phyloP scores from a whole-genome alignment of 1,140 invertebrate species.

The Ostrea edulis region DNA sequence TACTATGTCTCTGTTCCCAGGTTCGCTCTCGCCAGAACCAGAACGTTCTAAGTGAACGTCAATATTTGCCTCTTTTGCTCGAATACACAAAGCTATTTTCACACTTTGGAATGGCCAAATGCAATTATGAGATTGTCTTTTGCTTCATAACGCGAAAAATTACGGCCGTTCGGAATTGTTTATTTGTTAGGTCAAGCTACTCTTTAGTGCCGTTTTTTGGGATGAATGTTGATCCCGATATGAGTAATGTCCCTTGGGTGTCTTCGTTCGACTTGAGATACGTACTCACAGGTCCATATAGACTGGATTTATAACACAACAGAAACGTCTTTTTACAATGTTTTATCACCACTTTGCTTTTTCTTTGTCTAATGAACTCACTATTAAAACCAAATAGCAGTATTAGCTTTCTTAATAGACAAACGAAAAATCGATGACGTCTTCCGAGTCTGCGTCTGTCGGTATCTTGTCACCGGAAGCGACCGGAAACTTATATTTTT shows the following conservation, averaged over 20 bases:
- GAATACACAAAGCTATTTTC: conserved; percentile 17
- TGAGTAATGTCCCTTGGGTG: conserved; percentile 20
- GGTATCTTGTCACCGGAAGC: conserved; percentile 29
- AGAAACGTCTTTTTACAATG: conserved; percentile 28
- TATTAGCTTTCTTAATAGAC: conserved; percentile 26
- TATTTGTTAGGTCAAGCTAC: conserved; percentile 29
- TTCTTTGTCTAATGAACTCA: conserved; percentile 27
- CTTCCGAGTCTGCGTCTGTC: background rate
- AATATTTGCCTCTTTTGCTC: conserved; percentile 35
- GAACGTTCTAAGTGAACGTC: conserved; percentile 9
- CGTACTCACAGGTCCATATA: conserved; percentile 12
- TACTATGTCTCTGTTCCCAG: background rate
- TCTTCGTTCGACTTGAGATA: conserved; percentile 1
- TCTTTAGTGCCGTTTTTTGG: conserved; percentile 10
- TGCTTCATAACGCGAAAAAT: conserved; percentile 38
- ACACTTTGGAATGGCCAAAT: conserved; percentile 28
- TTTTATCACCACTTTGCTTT: conserved; percentile 21
- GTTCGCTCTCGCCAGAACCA: background rate
- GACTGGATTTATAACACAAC: conserved; percentile 10
- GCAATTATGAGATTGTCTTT: conserved; percentile 39
- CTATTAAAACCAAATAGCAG: conserved; percentile 22
- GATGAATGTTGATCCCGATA: conserved; percentile 10
- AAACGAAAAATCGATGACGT: conserved; percentile 32
- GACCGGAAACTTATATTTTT: conserved; percentile 29
- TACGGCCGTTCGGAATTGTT: conserved; percentile 24